Evolutionary conservation across 2,888 invertebrate species (phyloP), one percentile per base, ranked within the genome.

Genomic region (Lumbricus terrestris): DNA sequence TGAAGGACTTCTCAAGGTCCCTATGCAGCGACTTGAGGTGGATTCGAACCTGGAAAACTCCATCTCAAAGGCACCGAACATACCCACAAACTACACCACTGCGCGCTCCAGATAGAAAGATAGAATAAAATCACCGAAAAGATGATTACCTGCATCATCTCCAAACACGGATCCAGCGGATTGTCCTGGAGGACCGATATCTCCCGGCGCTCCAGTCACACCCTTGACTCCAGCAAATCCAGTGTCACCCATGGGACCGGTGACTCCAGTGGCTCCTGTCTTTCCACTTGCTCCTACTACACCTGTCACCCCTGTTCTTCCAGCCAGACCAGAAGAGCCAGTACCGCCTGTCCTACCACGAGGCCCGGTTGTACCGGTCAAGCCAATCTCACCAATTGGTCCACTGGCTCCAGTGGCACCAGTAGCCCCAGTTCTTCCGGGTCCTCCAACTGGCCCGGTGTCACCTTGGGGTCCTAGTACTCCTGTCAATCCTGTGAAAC

Each of bases 221-320:
- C 89, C 89, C n/a, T 33, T 37, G 29, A 23, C 2, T 34, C 89
- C 89, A 37, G 37, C 5, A 0, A 11, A 33, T 20, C 89, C 89
- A 34, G 89, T 23, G 82, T 34, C 69, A 54, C 89, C 89, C n/a
- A 37, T 47, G 5, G 34, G 37, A 11, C 89, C 89, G 82, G 89
- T 89, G 8, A 37, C 47, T 8, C 89, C 89, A 47, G 88, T 88
- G 33, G 38, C 37, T 40, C 88, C 88, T 13, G 88, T 47, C 33
- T 33, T 40, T 20, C 88, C 88, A 47, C 38, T 88, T 33, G 38
- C 23, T 34, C 88, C 88, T 38, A 37, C 23, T 33, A 33, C 88
- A n/a, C 88, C 88, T 20, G 42, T 88, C 18, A 42, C 94, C 90
- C 54, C 83, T 23, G 35, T n/a, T 34, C n/a, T 34, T n/a, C 90